Evolutionary conservation across 2,888 invertebrate species (phyloP), one percentile per base, ranked within the genome.

Genomic region (Parnassius apollo): DNA sequence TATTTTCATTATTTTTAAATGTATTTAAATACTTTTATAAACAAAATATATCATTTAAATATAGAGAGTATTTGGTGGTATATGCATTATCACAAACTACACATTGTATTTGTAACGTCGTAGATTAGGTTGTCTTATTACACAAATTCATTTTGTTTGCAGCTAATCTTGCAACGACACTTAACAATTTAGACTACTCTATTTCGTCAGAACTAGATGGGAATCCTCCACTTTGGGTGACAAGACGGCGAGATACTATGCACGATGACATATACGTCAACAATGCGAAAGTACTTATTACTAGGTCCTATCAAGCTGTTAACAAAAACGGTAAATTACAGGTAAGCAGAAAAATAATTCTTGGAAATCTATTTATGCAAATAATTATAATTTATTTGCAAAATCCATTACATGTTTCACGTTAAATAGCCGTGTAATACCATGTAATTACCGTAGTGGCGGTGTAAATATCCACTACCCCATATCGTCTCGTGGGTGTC

Each of bases 141-240:
- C 3, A 25, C 25, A 25, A 25, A 25, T 25, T 4, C 25, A 25
- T 25, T 4, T 25, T 25, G 18, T 49, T 57, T 55, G 12, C 93
- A 97, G 97, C 95, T 56, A 97, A 96, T 77, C 92, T 95, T 71
- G 95, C 96, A 0, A 94, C 94, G 72, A 95, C 94, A 45, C 89
- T 94, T 57, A 93, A 94, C 62, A 93, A 95, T 74, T 88, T 96
- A 78, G 95, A 95, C 70, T 94, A 93, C 62, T 93, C 93, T 7
- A 93, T 97, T 77, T 93, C 94, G 18, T 96, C 97, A 35, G 96
- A 97, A 82, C 91, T 96, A 75, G 95, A 95, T 65, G 97, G 97
- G 18, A 97, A 96, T 87, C 96, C 97, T 0, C 96, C 96, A 1
- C 87, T 97, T 59, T 97, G 97, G 95, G 94, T 97, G 66, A 96